Evolutionary conservation across 2,113 vertebrate species (phyloP).

Genomic region (Prolemur simus): DNA sequence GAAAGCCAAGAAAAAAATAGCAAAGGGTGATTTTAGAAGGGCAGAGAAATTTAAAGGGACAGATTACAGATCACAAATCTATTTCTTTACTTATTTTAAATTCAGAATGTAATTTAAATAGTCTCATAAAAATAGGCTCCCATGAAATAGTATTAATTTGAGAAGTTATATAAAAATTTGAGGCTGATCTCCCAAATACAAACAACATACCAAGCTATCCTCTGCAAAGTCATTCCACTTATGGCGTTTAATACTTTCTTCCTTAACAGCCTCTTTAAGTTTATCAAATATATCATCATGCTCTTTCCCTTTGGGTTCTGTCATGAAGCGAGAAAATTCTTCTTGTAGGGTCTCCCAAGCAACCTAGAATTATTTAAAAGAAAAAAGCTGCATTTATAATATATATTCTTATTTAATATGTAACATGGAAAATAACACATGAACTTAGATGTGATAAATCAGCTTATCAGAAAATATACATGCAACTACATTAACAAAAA

Average conservation of each 20-base stretch:
- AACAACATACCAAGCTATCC: conserved; percentile 93
- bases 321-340: conserved; percentile 99
- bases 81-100: conserved; percentile 12
- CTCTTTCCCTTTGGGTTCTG: conserved; percentile 96
- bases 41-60: conserved; percentile 5
- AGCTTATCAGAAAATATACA: conserved; percentile 21
- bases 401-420: background rate
- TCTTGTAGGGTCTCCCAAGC: conserved; percentile 98
- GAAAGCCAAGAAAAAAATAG: background rate
- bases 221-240: conserved; percentile 97
- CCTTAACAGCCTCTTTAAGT: conserved; percentile 97
- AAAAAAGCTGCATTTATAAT: background rate
- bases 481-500: background rate
- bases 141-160: background rate
- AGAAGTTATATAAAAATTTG: background rate
- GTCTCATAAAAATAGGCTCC: background rate
- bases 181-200: background rate
- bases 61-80: background rate
- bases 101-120: background rate
- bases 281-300: conserved; percentile 99
- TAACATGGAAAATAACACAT: conserved; percentile 12
- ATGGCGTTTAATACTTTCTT: conserved; percentile 97
- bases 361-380: conserved; percentile 84
- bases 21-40: background rate
- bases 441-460: background rate